Conservation (phyloP, 2,113 vertebrate species). For the Gallinago paraguaiae region DNA sequence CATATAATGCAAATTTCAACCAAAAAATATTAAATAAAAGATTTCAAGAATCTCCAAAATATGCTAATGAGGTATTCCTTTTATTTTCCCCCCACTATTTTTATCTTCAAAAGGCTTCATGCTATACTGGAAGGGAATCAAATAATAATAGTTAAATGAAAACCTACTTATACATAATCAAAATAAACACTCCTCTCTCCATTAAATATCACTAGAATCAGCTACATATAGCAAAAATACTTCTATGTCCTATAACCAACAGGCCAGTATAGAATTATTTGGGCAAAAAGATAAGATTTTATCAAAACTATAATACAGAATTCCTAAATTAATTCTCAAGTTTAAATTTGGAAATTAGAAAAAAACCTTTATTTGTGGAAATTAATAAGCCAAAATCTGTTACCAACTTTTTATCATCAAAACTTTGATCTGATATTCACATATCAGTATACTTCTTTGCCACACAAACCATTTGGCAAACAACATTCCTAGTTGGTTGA, state of each 20-base stretch:
- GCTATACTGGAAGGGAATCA: background rate
- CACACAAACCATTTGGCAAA: background rate
- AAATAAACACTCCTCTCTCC: background rate
- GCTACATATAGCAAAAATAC: background rate
- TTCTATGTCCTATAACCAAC: background rate
- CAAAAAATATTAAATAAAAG: background rate
- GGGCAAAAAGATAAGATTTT: background rate
- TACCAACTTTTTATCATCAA: background rate
- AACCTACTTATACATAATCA: background rate
- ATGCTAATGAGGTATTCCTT: background rate
- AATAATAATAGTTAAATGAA: background rate
- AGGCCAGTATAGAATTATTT: background rate
- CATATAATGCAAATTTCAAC: background rate
- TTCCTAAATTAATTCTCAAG: background rate
- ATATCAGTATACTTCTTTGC: background rate
- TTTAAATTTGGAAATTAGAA: background rate
- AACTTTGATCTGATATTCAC: background rate
- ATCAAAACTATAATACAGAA: background rate
- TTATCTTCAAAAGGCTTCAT: background rate
- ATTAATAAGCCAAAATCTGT: background rate
- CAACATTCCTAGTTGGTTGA: background rate
- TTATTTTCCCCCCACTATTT: background rate
- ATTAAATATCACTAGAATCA: background rate
- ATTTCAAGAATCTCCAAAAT: background rate
- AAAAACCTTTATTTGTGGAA: background rate